Conservation (phyloP, 2,888 invertebrate species). For the Oscheius sp. region DNA sequence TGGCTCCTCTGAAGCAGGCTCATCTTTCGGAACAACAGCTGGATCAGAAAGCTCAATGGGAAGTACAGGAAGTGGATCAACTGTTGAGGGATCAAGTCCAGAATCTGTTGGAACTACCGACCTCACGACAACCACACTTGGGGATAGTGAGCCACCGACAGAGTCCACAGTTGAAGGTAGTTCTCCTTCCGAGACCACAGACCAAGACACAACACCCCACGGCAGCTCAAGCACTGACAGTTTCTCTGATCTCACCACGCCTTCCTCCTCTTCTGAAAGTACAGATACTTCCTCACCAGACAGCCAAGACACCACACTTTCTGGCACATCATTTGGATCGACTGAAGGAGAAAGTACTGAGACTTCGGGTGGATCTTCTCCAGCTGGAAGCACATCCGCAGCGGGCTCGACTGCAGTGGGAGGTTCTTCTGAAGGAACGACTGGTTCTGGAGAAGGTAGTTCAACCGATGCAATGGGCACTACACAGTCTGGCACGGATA, state of each 20-base stretch:
- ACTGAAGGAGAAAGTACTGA: slow-evolving; percentile 1
- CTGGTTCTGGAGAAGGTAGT: neutral
- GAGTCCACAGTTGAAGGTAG: neutral
- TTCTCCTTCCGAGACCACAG: neutral
- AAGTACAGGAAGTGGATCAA: neutral
- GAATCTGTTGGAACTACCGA: neutral
- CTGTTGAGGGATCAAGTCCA: neutral
- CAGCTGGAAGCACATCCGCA: neutral
- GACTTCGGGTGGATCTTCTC: neutral
- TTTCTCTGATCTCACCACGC: neutral
- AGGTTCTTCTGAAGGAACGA: neutral
- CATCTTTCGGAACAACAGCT: neutral
- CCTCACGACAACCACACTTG: neutral
- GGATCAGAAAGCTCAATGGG: neutral
- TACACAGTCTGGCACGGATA: too few species aligned
- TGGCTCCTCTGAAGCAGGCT: neutral
- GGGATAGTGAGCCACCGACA: neutral
- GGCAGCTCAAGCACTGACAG: neutral
- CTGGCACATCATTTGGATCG: neutral
- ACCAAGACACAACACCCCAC: neutral
- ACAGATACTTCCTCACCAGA: neutral
- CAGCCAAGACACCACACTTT: neutral
- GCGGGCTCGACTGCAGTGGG: neutral
- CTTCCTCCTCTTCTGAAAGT: neutral
- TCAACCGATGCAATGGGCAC: neutral